Conservation (phyloP, 64 coral and sea anemone species). For the Pocillopora verrucosa region DNA sequence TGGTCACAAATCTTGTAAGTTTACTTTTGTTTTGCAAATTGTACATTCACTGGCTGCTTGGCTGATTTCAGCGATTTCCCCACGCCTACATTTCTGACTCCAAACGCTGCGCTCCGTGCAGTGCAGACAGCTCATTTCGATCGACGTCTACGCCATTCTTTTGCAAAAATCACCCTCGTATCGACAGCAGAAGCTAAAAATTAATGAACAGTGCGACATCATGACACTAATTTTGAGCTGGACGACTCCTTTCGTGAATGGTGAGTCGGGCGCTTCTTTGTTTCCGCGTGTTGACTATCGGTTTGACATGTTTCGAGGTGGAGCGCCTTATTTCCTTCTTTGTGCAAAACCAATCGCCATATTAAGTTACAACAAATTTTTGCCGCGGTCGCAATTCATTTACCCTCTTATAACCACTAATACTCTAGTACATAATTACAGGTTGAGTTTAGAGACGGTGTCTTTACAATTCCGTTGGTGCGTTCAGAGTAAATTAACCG, state of each 20-base stretch:
- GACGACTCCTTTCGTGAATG: slow-evolving; percentile 4
- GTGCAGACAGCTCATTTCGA: neutral
- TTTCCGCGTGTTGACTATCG: slow-evolving; percentile 21
- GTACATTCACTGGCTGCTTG: slow-evolving; percentile 33
- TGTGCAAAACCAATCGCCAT: neutral
- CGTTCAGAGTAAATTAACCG: slow-evolving; percentile 36
- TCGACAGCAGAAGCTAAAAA: neutral
- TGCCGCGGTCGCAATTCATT: neutral
- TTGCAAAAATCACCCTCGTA: neutral
- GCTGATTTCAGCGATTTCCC: slow-evolving; percentile 14
- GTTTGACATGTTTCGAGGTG: neutral
- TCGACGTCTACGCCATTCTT: neutral
- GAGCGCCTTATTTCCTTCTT: neutral
- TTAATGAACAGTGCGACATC: neutral
- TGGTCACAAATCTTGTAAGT: slow-evolving; percentile 12
- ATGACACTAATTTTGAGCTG: slow-evolving; percentile 1
- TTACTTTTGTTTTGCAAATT: slow-evolving; percentile 42
- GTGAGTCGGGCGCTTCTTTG: neutral
- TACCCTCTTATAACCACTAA: neutral
- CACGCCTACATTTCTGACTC: slow-evolving; percentile 16
- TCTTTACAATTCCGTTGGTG: neutral
- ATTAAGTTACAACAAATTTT: slow-evolving; percentile 20
- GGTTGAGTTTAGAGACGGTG: neutral
- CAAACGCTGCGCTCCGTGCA: neutral
- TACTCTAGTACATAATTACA: slow-evolving; percentile 22